phyloP scores from a whole-genome alignment of 2,797 vertebrate species.

The Scyliorhinus canicula region DNA sequence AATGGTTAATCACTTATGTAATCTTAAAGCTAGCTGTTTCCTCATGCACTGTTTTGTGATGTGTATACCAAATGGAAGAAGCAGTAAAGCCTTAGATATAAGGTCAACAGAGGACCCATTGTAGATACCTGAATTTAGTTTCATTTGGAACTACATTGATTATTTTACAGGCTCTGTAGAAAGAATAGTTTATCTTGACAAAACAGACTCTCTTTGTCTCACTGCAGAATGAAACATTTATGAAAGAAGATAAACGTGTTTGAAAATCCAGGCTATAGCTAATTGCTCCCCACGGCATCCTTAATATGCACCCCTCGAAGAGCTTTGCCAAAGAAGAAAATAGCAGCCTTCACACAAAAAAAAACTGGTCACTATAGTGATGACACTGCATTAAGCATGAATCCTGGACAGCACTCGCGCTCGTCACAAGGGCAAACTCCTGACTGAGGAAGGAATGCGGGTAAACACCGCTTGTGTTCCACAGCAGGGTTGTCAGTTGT shows the following conservation, averaged over 20 bases:
- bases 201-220: slow-evolving; percentile 37
- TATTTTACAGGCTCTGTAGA: slow-evolving; percentile 8
- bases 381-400: slow-evolving; percentile 25
- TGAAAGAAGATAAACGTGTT: slow-evolving; percentile 37
- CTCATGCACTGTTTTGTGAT: not conserved
- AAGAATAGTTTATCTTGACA: slow-evolving; percentile 32
- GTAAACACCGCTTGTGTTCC: not conserved
- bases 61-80: not conserved
- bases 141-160: slow-evolving; percentile 3
- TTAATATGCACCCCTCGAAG: slow-evolving; percentile 27
- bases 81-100: not conserved
- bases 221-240: slow-evolving; percentile 33
- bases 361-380: slow-evolving; percentile 38
- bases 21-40: not conserved
- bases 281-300: slow-evolving; percentile 32
- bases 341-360: slow-evolving; percentile 33
- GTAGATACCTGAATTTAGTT: slow-evolving; percentile 33
- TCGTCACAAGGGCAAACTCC: slow-evolving; percentile 34
- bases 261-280: slow-evolving; percentile 30
- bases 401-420: slow-evolving; percentile 13
- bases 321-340: slow-evolving; percentile 30
- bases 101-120: slow-evolving; percentile 25
- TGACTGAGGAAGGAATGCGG: slow-evolving; percentile 4
- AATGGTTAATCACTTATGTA: not conserved
- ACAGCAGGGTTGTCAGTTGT: not conserved